Evolutionary conservation across 1,140 invertebrate genomes (phyloP), one percentile per base, ranked within the genome.

Genomic region (Drosophila equinoxialis): DNA sequence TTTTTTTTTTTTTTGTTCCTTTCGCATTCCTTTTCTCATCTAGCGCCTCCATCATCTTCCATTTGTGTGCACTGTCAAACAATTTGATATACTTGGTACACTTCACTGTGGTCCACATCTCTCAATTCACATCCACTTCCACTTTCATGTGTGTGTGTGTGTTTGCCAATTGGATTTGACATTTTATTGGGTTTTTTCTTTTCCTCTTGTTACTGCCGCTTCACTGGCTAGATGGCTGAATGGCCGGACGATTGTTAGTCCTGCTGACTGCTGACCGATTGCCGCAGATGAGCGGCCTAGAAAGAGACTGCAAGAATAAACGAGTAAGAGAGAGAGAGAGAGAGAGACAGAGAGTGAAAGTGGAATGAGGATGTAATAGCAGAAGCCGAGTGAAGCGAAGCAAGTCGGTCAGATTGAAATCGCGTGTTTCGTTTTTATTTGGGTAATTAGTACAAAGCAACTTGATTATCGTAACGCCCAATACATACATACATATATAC

Each of bases 91-190:
- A 78, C 77, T 87, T 87, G 70, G 71, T 70, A 74, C 79, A 87
- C 83, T 86, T 51, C 61, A 68, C 63, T 60, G 68, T 59, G 57
- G 77, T 68, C 73, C 68, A 71, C 67, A 75, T n/a, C 39, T 70
- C 30, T 8, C 45, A 51, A 4, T 39, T 10, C 45, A 20, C 14
- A 14, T 45, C 58, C 35, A 20, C 45, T 33, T 66, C n/a, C 72
- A 42, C 65, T 41, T 20, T 45, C 67, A 54, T 51, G 60, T 69
- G 64, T 51, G 17, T 23, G 8, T 51, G 45, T 51, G 45, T 87
- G 84, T 87, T 87, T 87, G 83, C 84, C 84, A 87, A 87, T 87
- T 87, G 84, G 84, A 89, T 89, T 87, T 87, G 84, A 87, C 84
- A 87, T 87, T 87, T 87, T 87, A 87, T 87, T 87, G 84, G 84